Evolutionary conservation across 2,888 invertebrate species (phyloP), one percentile per base, ranked within the genome.

Genomic region (Alviniconcha strummeri): DNA sequence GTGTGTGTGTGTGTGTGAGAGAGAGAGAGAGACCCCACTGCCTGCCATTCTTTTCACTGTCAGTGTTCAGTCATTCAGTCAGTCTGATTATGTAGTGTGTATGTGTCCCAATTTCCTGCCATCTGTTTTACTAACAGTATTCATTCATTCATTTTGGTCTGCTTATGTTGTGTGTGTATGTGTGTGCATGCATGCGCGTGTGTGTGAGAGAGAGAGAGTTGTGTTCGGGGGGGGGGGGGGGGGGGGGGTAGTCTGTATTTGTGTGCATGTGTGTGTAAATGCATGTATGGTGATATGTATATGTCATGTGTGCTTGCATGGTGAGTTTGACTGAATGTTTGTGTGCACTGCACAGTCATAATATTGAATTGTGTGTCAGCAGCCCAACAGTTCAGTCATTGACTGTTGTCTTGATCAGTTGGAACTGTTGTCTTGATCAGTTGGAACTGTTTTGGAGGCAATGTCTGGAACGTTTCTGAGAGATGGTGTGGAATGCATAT

Each of bases 61-160:
- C n/a, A n/a, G n/a, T n/a, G n/a, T 36, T 36, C 36, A 36, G 36
- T 36, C 36, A 36, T 36, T 36, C 36, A 36, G 36, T 36, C 36
- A 36, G 36, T 36, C 36, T 36, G 36, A 36, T 36, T 36, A 36
- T 36, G 36, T 36, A 36, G 36, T 4, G n/a, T 69, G 69, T n/a
- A 4, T 64, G 64, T 96, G 93, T 98, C 98, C 17, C 98, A 98
- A 0, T 96, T 97, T 91, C 97, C 97, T 13, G 96, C 97, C 11
- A 95, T 97, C 85, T 95, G 97, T 85, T 96, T 97, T 91, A 96
- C 97, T 85, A 97, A 97, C 94, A 89, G 90, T 85, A 9, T 3
- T 52, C 17, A 6, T 19, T 11, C 60, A 13, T 13, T 9, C 55
- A 17, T 64, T 15, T 69, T 2, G 3, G 36, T 7, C 55, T 13